phyloP scores from a whole-genome alignment of 23 tunicate genomes.

The Botrylloides violaceus region DNA sequence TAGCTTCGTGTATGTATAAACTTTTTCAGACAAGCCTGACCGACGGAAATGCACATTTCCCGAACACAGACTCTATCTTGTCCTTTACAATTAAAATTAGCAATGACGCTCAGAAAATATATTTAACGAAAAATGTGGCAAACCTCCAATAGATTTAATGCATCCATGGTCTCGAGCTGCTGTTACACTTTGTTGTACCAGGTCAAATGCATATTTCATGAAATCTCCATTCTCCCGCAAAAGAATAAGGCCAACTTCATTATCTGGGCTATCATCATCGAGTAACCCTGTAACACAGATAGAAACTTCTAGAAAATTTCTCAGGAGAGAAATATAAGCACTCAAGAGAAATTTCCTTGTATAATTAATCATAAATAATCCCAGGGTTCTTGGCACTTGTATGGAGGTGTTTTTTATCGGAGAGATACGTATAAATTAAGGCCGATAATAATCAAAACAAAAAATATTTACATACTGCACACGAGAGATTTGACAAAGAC shows the following conservation, averaged over 20 bases:
- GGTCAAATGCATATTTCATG: slow-evolving; percentile 31
- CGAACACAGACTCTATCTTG: neutral
- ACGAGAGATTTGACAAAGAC: neutral
- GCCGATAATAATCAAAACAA: neutral
- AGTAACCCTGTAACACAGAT: slow-evolving; percentile 23
- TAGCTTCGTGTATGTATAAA: slow-evolving; percentile 62
- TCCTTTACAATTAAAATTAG: slow-evolving; percentile 2
- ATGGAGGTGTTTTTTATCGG: too few relatives aligned
- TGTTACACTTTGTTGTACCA: slow-evolving; percentile 5
- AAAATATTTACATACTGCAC: neutral
- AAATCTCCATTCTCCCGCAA: slow-evolving; percentile 34
- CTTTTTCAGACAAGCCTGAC: slow-evolving; percentile 40
- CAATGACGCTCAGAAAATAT: neutral
- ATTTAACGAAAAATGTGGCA: neutral
- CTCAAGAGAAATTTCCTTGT: too few relatives aligned
- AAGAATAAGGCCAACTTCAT: slow-evolving; percentile 10
- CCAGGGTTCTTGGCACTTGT: too few relatives aligned
- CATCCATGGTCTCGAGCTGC: slow-evolving; percentile 32
- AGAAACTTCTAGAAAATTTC: neutral
- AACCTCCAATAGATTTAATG: slow-evolving; percentile 45
- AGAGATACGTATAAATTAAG: too few relatives aligned
- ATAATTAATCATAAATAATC: too few relatives aligned
- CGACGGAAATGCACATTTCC: slow-evolving; percentile 26
- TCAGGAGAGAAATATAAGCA: neutral
- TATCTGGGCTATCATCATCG: slow-evolving; percentile 31